Evolutionary conservation across 1,140 invertebrate genomes (phyloP).

Genomic region (Drosophila sturtevanti): DNA sequence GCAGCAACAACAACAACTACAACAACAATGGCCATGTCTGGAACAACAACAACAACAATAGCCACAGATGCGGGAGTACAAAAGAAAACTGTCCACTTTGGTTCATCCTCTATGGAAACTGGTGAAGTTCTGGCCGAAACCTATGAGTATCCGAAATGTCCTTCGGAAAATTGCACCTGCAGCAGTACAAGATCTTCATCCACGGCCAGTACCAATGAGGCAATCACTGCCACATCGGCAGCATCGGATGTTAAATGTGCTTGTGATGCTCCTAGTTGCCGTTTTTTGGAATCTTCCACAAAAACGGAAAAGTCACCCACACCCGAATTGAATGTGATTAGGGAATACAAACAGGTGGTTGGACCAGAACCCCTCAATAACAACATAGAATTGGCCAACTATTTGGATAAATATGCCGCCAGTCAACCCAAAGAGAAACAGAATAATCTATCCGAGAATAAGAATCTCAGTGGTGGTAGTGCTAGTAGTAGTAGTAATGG

Average conservation of each 20-base stretch:
- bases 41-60: not conserved
- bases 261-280: conserved; percentile 68
- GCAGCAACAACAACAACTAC: not conserved
- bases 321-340: conserved; percentile 67
- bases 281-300: conserved; percentile 31
- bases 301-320: conserved; percentile 35
- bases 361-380: conserved; percentile 36
- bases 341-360: conserved; percentile 74
- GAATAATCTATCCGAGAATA: conserved; percentile 74
- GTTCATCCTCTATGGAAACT: conserved; percentile 42
- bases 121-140: conserved; percentile 70
- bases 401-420: conserved; percentile 62
- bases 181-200: conserved; percentile 76
- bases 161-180: conserved; percentile 78
- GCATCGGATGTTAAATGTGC: conserved; percentile 53
- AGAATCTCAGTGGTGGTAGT: conserved; percentile 31
- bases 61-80: conserved; percentile 31
- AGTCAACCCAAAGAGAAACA: conserved; percentile 58
- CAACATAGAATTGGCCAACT: conserved; percentile 69
- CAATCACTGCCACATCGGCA: not conserved
- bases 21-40: not conserved
- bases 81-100: conserved; percentile 77
- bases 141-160: conserved; percentile 78
- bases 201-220: conserved; percentile 64
- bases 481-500: conserved; percentile 2